Evolutionary conservation across 2,888 invertebrate species (phyloP), one percentile per base, ranked within the genome.

Genomic region (Drosophila buzzatii): DNA sequence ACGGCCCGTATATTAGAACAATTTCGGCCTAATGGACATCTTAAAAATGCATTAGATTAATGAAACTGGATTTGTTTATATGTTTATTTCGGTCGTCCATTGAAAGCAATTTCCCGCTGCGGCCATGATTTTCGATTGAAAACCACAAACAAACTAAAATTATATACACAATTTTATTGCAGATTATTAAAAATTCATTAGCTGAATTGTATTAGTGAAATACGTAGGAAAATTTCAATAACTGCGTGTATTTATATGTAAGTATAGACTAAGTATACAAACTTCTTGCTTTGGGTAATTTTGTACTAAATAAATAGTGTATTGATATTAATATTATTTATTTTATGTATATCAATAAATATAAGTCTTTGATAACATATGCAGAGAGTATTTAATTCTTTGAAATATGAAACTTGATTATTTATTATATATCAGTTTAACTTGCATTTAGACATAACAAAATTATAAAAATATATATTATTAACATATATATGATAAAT

Each of bases 31-130:
- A 80, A 82, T 73, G 76, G 55, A 70, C 55, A 55, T 80, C 74
- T 82, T 79, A 78, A 76, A 80, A 76, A 69, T 67, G 73, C 81
- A 83, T 81, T 82, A 79, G 75, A 70, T 74, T 85, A 85, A 81
- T 84, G 87, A 87, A 84, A 81, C 74, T 70, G 60, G 62, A 77
- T 72, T 81, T 66, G 59, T 62, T 59, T 60, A 35, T n/a, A 33
- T 53, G 60, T 33, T 12, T 33, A 51, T 51, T n/a, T 51, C 18
- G 18, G 7, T 18, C 8, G 12, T 14, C 14, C 14, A 51, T 51
- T 33, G 51, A 51, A 18, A 18, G 7, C 51, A 18, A 33, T 12
- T 12, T 51, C 14, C 51, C 33, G 18, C 51, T 51, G 51, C 8
- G 42, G 9, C 33, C 42, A 55, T 44, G 63, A 70, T 51, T 72